These are phyloP conservation scores for Smithornis capensis DNA, from an alignment of 2,113 vertebrate genomes.

Conservation along the genomic window DNA sequence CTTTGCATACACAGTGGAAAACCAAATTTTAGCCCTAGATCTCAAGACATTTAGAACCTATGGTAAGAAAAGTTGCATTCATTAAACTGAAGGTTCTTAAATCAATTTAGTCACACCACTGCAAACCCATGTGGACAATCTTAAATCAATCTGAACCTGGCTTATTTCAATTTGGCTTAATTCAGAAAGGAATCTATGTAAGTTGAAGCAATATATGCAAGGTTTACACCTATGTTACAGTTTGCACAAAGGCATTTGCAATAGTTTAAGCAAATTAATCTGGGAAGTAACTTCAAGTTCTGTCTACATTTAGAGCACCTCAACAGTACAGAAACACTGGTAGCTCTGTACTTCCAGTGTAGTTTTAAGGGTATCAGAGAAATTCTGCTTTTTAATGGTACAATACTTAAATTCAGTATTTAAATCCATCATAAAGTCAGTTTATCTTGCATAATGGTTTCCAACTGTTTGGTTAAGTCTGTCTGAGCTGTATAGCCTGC, in stretches of 20 bases:
- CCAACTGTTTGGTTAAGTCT: background rate
- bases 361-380: background rate
- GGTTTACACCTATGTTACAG: background rate
- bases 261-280: background rate
- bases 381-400: background rate
- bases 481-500: background rate
- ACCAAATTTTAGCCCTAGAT: background rate
- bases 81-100: background rate
- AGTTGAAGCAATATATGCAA: background rate
- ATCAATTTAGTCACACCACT: conserved; percentile 12
- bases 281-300: background rate
- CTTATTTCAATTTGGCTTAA: conserved; percentile 31
- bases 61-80: background rate
- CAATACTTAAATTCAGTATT: background rate
- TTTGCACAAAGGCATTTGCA: background rate
- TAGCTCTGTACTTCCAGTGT: background rate
- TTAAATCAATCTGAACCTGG: conserved; percentile 25
- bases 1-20: background rate
- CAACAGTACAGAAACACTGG: background rate
- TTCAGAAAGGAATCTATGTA: conserved; percentile 41
- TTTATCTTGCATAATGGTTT: background rate
- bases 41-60: background rate
- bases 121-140: conserved; percentile 4
- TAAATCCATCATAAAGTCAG: background rate
- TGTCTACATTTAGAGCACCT: background rate